These are phyloP conservation scores for Cyanoderma ruficeps DNA, from an alignment of 2,113 vertebrate genomes.

Conservation along the genomic window DNA sequence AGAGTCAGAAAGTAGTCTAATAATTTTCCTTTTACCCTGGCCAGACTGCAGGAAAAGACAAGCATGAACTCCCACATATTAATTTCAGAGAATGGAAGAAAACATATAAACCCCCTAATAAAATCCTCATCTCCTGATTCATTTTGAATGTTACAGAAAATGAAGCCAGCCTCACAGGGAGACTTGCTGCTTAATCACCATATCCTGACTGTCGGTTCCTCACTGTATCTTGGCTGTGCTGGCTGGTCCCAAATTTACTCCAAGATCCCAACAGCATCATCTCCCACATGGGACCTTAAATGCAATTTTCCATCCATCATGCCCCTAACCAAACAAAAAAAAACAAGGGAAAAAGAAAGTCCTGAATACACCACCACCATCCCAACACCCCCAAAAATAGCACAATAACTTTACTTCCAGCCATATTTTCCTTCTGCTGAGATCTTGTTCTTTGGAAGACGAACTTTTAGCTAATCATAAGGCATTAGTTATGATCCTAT, in stretches of 20 bases:
- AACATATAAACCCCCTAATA: neutral
- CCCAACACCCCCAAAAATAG: rapidly evolving
- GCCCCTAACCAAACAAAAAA: neutral
- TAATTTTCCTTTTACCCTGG: neutral
- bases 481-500: neutral
- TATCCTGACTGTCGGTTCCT: neutral
- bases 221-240: neutral
- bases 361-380: neutral
- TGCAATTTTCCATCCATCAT: neutral
- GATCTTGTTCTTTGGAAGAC: neutral
- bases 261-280: neutral
- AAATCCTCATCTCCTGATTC: neutral
- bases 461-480: neutral
- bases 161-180: neutral
- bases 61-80: neutral
- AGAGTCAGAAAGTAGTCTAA: neutral
- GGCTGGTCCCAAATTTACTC: neutral
- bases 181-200: neutral
- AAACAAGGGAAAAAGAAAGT: rapidly evolving
- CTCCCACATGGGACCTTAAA: neutral
- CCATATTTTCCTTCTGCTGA: neutral
- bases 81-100: neutral
- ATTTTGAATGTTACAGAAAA: neutral
- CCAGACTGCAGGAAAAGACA: neutral
- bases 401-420: neutral